Conservation (phyloP, 2,113 vertebrate species). For the Micronycteris hirsuta region DNA sequence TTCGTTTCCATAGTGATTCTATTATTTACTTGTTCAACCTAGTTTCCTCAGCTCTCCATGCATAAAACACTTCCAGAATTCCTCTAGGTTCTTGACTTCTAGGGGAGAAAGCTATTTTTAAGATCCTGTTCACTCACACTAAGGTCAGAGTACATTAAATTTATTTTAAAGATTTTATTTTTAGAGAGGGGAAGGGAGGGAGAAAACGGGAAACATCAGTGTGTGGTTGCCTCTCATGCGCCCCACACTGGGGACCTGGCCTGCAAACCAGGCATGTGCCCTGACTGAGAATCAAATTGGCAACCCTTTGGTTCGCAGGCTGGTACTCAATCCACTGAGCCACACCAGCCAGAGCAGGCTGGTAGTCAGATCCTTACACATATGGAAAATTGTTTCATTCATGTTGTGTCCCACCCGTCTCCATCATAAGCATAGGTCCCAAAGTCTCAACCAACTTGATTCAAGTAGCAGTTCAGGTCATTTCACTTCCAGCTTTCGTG, state of each 20-base stretch:
- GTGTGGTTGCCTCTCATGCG: too few species aligned
- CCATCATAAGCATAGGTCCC: not conserved
- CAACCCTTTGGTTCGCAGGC: too few species aligned
- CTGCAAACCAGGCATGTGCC: too few species aligned
- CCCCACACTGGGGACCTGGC: too few species aligned
- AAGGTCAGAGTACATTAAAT: not conserved
- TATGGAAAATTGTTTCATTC: not conserved
- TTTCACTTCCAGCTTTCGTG: not conserved
- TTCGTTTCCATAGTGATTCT: constrained; percentile 1
- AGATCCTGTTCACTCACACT: not conserved
- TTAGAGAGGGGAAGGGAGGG: too few species aligned
- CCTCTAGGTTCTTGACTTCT: not conserved
- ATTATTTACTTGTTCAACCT: not conserved
- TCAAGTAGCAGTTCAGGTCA: not conserved
- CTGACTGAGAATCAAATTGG: too few species aligned
- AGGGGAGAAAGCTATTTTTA: not conserved
- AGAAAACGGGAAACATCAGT: too few species aligned
- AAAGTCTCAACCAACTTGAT: not conserved
- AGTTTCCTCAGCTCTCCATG: not conserved
- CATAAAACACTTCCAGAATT: not conserved
- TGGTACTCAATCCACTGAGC: too few species aligned
- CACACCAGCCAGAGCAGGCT: not conserved
- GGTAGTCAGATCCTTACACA: not conserved
- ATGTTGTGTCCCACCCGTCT: not conserved
- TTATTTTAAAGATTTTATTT: not conserved